Evolutionary conservation across 2,797 vertebrate genomes (phyloP).

Genomic region (Sebastes hubbsi): DNA sequence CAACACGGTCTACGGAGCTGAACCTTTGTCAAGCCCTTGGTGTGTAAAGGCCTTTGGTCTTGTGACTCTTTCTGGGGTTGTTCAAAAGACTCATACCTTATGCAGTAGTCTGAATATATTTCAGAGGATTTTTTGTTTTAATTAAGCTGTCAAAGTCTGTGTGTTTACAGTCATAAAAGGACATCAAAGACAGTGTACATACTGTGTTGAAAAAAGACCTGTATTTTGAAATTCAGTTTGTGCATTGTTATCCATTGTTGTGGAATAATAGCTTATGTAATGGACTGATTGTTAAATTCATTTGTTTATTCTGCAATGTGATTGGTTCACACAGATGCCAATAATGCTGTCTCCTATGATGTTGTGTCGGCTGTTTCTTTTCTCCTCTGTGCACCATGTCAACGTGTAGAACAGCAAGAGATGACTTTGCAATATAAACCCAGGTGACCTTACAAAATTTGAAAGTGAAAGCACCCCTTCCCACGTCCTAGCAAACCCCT

Average conservation of each 20-base stretch:
- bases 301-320: neutral
- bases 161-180: neutral
- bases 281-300: neutral
- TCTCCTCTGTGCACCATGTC: neutral
- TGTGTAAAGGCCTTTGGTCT: neutral
- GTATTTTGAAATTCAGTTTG: neutral
- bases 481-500: slow-evolving; percentile 9
- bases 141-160: neutral
- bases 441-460: neutral
- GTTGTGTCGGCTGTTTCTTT: neutral
- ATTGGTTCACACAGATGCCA: neutral
- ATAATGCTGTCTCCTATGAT: neutral
- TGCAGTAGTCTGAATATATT: neutral
- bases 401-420: neutral
- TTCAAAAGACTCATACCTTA: neutral
- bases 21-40: too few relatives aligned
- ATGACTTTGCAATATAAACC: neutral
- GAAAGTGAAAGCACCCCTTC: slow-evolving; percentile 43
- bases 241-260: neutral
- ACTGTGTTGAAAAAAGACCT: neutral
- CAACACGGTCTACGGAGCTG: too few relatives aligned
- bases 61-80: neutral
- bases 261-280: neutral
- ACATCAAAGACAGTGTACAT: neutral
- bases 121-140: neutral